Evolutionary conservation across 2,888 invertebrate genomes (phyloP), one percentile per base, ranked within the genome.

Genomic region (Alsophila aescularia): DNA sequence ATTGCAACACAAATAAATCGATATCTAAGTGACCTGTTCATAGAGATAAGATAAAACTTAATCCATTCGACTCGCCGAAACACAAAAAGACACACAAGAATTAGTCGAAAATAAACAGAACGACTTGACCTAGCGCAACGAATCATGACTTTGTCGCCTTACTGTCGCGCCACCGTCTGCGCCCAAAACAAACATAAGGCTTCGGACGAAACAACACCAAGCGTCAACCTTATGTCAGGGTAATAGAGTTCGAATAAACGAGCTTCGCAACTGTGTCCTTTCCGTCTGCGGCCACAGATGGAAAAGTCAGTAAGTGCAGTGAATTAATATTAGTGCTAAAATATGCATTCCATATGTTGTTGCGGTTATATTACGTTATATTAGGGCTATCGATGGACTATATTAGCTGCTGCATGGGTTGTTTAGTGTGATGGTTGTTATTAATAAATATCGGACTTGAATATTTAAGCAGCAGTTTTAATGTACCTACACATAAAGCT

Each of bases 121-220:
- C 58, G 66, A 61, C 72, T 64, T 69, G 79, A 78, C 73, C 77
- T 76, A 77, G 72, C 76, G 65, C 77, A 75, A 72, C 73, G 72
- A 72, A 56, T 74, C 73, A 72, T 62, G 65, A 60, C 47, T 65
- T 66, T 68, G 79, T 70, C 77, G 75, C 75, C 77, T 61, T 49
- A 34, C 47, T 66, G 77, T 72, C 79, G 76, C 72, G 65, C 53
- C 58, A 57, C 44, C 52, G 64, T 61, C 62, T 62, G 53, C 29
- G 13, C 60, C 49, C 58, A 64, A 68, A 68, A 66, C 62, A 66
- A 67, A 63, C 64, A 52, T 52, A 48, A 42, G 32, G 34, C 44
- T 60, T 47, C 35, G 18, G 4, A 21, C 34, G 36, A 44, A 52
- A 15, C 13, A 10, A 18, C 9, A 37, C n/a, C 40, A 6, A 58